Base-by-base conservation (phyloP, 2,888 invertebrate species). In the Branchipolynoe longqiensis region DNA sequence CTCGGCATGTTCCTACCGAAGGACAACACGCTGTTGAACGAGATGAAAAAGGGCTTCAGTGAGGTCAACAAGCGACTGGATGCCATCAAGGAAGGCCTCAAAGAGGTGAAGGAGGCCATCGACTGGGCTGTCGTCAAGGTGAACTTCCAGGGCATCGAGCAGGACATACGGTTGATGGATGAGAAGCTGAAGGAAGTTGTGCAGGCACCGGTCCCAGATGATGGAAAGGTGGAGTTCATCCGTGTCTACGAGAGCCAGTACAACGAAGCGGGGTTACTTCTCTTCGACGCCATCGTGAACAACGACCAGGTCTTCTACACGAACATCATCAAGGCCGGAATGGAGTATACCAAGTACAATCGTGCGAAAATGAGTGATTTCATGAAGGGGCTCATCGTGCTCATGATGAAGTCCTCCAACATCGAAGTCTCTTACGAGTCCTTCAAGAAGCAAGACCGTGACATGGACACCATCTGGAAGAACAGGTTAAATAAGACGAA, bases 101-200 rank as follows among this genome's bases (percentile, higher is more conserved):
- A 25, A 14, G 78, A 78, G 31, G 78, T 78, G 14, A 78, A 78
- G 28, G 78, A 78, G 48, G 48, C 48, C 28, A 78, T 78, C 8
- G 48, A 78, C 4, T 78, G 78, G 78, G 78, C 78, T 3, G 78
- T 48, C n/a, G 78, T 78, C 14, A 78, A 78, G 54, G 78, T 78
- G 12, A 78, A 78, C 12, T 78, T 78, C 33, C 1, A n/a, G 78
- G 25, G 2, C 8, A 48, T 78, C 14, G 78, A 78, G 33, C 41
- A 41, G 41, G 33, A 78, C 18, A 78, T 78, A 25, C 25, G 78
- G 31, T 12, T 48, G 28, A 25, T 41, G 78, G 54, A 78, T 18
- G 78, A 78, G 54, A 78, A 78, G 48, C 54, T 78, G 78, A 78
- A 78, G 54, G 78, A 78, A 28, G 78, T 54, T 1, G 22, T 48